Percentiles rank a stretch among this genome's conserved stretches.
Conservation (phyloP, 2,113 vertebrate genomes). For the Mola mola region DNA sequence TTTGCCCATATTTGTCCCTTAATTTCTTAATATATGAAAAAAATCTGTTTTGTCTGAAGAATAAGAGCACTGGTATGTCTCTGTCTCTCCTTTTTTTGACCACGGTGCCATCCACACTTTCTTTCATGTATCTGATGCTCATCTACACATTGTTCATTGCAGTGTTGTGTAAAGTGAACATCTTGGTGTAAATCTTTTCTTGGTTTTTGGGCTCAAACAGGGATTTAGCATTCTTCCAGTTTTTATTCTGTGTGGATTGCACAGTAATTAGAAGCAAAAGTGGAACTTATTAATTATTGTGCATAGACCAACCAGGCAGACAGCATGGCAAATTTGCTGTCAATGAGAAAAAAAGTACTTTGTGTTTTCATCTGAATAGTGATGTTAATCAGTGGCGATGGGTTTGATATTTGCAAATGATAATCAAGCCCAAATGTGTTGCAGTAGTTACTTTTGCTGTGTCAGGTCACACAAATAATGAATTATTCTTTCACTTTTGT, state of each 20-base stretch:
- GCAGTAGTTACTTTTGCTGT: conserved; percentile 7
- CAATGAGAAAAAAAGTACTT: not conserved
- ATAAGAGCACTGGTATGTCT: conserved; percentile 37
- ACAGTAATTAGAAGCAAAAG: conserved; percentile 16
- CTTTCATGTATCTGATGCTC: conserved; percentile 41
- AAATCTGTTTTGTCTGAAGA: conserved; percentile 34
- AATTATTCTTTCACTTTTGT: conserved; percentile 21
- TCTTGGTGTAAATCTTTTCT: conserved; percentile 43
- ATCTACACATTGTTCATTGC: conserved; percentile 50
- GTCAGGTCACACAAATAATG: conserved; percentile 25
- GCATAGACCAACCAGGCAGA: not conserved
- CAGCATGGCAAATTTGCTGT: conserved; percentile 5
- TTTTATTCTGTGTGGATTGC: not conserved
- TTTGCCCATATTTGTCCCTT: conserved; percentile 10
- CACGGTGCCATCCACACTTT: conserved; percentile 61
- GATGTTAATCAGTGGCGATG: conserved; percentile 21
- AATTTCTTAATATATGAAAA: not conserved
- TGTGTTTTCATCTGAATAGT: conserved; percentile 9
- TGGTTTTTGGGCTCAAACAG: conserved; percentile 24
- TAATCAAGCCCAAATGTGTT: conserved; percentile 12
- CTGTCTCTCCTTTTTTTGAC: conserved; percentile 42
- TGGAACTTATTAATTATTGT: conserved; percentile 19
- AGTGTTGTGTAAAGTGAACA: conserved; percentile 63
- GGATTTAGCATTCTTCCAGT: conserved; percentile 9
- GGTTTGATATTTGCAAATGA: conserved; percentile 15